A percentile compares a stretch with the other conserved stretches of the same genome.
Evolutionary conservation across 2,888 invertebrate genomes (phyloP).

Genomic region (Lathronympha strigana): DNA sequence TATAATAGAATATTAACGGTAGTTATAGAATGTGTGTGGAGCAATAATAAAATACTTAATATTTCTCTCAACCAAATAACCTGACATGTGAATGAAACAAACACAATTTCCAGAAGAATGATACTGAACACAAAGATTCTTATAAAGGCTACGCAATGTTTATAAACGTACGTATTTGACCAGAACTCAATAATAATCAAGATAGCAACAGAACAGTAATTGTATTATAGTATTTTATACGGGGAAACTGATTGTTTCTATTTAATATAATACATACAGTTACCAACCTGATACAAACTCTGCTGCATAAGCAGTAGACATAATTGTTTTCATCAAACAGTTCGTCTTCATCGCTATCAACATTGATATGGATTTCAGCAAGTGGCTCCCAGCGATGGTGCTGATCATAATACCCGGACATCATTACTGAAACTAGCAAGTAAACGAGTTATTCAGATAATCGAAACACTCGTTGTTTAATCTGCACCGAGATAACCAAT

Average conservation of each 20-base stretch:
- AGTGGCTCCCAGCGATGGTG: conserved; percentile 86
- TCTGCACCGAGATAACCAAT: neutral
- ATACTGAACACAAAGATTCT: no score
- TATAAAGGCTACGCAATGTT: neutral
- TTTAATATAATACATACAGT: neutral
- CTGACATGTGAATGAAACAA: no score
- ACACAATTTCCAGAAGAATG: no score
- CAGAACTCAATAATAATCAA: neutral
- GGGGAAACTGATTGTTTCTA: neutral
- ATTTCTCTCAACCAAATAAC: no score
- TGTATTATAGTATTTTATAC: neutral
- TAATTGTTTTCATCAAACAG: conserved; percentile 76
- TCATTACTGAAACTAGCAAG: conserved; percentile 53
- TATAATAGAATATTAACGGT: no score
- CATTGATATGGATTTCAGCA: conserved; percentile 85
- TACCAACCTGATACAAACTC: conserved; percentile 87
- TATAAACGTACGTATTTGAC: neutral
- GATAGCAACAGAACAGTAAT: neutral
- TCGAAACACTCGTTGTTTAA: neutral
- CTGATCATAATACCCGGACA: conserved; percentile 75
- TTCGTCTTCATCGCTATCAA: conserved; percentile 67
- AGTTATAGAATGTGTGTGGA: no score
- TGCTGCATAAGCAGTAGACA: conserved; percentile 88
- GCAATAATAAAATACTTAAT: no score
- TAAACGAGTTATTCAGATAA: neutral